These are phyloP conservation scores for Napeogenes inachia DNA, from an alignment of 2,888 invertebrate genomes.

Conservation along the genomic window DNA sequence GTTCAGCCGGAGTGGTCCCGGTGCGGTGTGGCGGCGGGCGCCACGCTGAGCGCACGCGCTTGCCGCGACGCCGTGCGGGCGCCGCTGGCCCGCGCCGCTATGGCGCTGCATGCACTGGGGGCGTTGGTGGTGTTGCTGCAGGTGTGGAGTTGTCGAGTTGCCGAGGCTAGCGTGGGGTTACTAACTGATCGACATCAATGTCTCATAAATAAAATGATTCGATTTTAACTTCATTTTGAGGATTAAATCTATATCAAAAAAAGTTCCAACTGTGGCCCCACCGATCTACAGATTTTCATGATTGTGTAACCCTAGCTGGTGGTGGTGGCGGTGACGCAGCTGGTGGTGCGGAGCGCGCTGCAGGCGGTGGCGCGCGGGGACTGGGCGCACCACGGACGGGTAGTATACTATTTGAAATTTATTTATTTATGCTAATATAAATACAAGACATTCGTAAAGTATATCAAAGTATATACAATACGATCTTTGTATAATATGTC, in stretches of 20 bases:
- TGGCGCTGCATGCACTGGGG: slow-evolving; percentile 54
- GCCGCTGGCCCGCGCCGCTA: slow-evolving; percentile 54
- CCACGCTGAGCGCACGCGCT: slow-evolving; percentile 60
- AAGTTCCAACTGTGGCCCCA: too few relatives aligned
- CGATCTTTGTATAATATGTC: too few relatives aligned
- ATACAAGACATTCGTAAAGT: too few relatives aligned
- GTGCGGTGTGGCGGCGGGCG: slow-evolving; percentile 43
- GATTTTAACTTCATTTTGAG: too few relatives aligned
- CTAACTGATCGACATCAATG: too few relatives aligned
- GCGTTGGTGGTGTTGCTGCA: slow-evolving; percentile 55
- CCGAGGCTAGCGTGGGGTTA: too few relatives aligned
- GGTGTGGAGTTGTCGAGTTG: slow-evolving; percentile 34
- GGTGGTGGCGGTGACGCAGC: slow-evolving; percentile 71
- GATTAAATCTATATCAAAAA: too few relatives aligned
- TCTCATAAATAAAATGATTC: too few relatives aligned
- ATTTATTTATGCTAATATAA: background rate
- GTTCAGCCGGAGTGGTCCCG: slow-evolving; percentile 38
- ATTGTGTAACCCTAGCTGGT: slow-evolving; percentile 48
- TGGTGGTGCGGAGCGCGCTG: slow-evolving; percentile 73
- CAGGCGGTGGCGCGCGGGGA: slow-evolving; percentile 73
- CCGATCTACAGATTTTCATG: background rate
- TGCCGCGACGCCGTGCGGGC: slow-evolving; percentile 61
- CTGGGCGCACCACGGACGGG: slow-evolving; percentile 58
- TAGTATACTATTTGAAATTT: background rate
- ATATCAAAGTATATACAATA: too few relatives aligned